Evolutionary conservation across 2,113 vertebrate genomes (phyloP).

Genomic region (Pionites leucogaster): DNA sequence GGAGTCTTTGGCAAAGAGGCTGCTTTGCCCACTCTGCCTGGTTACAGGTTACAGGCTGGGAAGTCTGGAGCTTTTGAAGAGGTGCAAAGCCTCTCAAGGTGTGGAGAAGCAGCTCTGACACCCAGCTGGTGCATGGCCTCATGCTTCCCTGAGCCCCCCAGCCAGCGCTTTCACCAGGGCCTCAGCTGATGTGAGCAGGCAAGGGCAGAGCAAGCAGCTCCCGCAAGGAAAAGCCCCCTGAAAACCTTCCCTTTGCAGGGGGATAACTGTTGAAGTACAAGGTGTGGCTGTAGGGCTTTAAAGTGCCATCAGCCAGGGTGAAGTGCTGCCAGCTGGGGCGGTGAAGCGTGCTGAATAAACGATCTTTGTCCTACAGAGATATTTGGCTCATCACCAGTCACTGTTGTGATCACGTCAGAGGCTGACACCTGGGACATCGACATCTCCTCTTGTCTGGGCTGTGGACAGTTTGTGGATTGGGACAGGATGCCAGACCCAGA

Average conservation of each 20-base stretch:
- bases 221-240: not conserved
- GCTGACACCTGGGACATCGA: conserved; percentile 78
- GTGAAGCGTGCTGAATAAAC: not conserved
- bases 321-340: accelerated
- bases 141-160: accelerated
- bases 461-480: conserved; percentile 85
- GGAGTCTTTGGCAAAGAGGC: not conserved
- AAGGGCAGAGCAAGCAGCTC: not conserved
- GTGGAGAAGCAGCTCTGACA: not conserved
- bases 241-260: not conserved
- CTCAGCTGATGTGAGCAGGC: accelerated
- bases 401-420: conserved; percentile 78
- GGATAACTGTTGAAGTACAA: not conserved
- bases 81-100: not conserved
- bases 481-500: conserved; percentile 74
- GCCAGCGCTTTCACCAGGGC: not conserved
- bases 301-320: not conserved
- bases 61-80: not conserved
- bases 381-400: conserved; percentile 55
- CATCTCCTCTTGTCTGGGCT: conserved; percentile 69
- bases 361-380: conserved; percentile 50
- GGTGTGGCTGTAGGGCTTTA: not conserved
- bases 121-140: not conserved
- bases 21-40: accelerated
- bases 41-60: not conserved